A percentile compares a stretch with the other conserved stretches of the same genome.
Conservation (phyloP, 1,140 invertebrate species). For the Lethocerus indicus region DNA sequence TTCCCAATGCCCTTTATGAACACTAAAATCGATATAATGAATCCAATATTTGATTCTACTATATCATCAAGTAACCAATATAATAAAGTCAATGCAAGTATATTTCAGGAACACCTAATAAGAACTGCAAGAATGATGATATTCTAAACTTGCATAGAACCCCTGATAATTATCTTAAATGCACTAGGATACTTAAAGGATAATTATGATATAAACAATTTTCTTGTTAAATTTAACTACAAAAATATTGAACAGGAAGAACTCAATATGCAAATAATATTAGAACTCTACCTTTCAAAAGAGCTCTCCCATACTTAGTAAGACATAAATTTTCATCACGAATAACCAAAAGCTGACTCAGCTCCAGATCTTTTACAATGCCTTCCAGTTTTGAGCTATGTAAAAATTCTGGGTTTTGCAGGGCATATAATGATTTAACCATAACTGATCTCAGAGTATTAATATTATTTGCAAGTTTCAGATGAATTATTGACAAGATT, state of each 20-base stretch:
- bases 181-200: no score
- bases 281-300: conserved; percentile 77
- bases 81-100: no score
- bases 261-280: no score
- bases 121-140: no score
- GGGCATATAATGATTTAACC: background rate
- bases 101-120: no score
- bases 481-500: conserved; percentile 46
- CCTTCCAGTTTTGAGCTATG: background rate
- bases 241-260: no score
- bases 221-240: no score
- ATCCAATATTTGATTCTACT: no score
- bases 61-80: no score
- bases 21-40: no score
- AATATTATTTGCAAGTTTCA: conserved; percentile 20
- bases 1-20: background rate
- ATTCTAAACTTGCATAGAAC: background rate
- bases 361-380: background rate
- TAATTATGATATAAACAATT: no score
- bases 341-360: background rate
- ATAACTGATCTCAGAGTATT: background rate
- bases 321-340: conserved; percentile 10
- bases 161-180: no score
- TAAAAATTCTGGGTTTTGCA: background rate
- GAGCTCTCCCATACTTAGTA: conserved; percentile 56